Base-by-base conservation (phyloP, 2,888 invertebrate species). In the Ptychoptera albimana region DNA sequence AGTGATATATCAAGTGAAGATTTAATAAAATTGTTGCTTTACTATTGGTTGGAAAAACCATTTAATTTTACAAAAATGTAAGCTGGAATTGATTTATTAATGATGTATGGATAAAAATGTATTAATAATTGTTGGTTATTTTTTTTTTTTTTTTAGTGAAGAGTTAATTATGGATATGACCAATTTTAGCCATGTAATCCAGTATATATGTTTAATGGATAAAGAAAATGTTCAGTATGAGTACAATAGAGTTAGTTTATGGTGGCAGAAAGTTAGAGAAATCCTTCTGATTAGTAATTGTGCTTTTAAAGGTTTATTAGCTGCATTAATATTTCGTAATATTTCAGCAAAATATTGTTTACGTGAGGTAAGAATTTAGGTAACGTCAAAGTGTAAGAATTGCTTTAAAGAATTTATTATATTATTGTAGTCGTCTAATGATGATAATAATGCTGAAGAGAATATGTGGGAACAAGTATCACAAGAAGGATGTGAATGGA, bases 401-500 rank as follows among this genome's bases (percentile, higher is more conserved):
- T 23, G 38, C 5, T 30, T 13, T 11, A 9, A 8, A 13, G n/a
- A 7, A 30, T 12, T 30, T 30, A 8, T 15, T 38, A 13, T 16
- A 32, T 14, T 40, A 16, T 45, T 44, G 1, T 42, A 61, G 55
- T 58, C 57, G 14, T 58, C 59, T 1, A 62, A 61, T 43, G 63
- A 68, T 34, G 70, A 61, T 6, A 51, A 50, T 44, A 47, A 51
- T n/a, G 53, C 55, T 45, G 67, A 66, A 23, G 78, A 77, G 23
- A 73, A 72, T 30, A 78, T 72, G 40, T 91, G 87, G 86, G 87
- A 87, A 60, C 77, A 79, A 43, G 75, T 91, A 43, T 82, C 87
- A 2, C 77, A 82, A 51, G 93, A 93, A 58, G 77, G 79, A 54
- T 82, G 88, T 37, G 79, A 83, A 57, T 93, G 93, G 86, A 82